Evolutionary conservation across 2,797 vertebrate genomes (phyloP).

Genomic region (Prunella strophiata): DNA sequence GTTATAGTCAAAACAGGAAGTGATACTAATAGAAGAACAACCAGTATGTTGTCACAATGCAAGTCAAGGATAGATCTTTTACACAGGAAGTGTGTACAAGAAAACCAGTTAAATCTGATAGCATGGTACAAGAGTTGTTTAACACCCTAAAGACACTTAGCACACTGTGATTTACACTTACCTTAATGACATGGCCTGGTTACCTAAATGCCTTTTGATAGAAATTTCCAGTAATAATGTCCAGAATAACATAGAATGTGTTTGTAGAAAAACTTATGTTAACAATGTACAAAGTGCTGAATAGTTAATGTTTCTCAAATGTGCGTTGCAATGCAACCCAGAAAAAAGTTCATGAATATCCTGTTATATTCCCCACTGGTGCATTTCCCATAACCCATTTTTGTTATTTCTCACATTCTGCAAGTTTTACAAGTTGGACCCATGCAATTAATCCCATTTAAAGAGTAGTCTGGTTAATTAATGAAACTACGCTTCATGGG

Average conservation of each 20-base stretch:
- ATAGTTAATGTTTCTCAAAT: not conserved
- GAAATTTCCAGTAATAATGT: not conserved
- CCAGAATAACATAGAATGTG: not conserved
- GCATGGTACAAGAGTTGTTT: not conserved
- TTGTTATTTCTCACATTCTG: constrained; percentile 6
- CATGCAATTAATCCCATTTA: constrained; percentile 21
- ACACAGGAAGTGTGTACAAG: not conserved
- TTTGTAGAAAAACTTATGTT: not conserved
- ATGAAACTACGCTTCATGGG: not conserved
- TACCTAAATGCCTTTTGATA: not conserved
- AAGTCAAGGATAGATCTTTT: not conserved
- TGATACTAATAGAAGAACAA: not conserved
- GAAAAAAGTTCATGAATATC: not conserved
- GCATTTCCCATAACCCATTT: not conserved
- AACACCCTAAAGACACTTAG: not conserved
- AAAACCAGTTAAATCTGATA: not conserved
- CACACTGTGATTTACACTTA: not conserved
- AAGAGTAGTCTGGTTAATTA: constrained; percentile 1
- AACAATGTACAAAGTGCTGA: not conserved
- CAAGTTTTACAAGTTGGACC: not conserved
- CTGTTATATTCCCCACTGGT: not conserved
- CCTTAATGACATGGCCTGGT: not conserved
- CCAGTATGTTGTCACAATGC: not conserved
- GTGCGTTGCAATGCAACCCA: not conserved
- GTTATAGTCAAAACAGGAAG: not conserved